Evolutionary conservation across 1,140 invertebrate species (phyloP).

Genomic region (Meloidogyne exigua): DNA sequence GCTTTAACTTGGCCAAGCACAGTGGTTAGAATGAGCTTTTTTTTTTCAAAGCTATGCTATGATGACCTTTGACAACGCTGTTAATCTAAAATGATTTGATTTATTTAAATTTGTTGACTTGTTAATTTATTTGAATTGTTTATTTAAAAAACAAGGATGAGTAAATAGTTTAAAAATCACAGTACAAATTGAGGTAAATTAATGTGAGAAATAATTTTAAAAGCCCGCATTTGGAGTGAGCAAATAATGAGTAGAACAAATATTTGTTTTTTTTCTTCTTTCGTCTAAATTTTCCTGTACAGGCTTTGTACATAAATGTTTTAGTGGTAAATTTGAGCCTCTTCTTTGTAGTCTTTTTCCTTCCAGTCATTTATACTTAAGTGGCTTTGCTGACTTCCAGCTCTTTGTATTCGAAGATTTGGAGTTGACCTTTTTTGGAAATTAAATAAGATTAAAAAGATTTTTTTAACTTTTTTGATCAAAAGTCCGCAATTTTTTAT

Average conservation of each 20-base stretch:
- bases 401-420: background rate
- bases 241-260: background rate
- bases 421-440: background rate
- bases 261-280: background rate
- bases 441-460: background rate
- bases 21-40: too few species aligned
- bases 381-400: background rate
- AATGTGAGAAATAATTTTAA: background rate
- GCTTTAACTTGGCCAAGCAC: too few species aligned
- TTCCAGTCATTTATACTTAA: background rate
- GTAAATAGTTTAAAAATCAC: too few species aligned
- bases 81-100: too few species aligned
- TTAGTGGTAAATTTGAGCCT: background rate
- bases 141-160: too few species aligned
- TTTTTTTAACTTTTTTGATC: background rate
- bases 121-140: too few species aligned
- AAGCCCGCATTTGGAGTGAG: background rate
- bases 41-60: too few species aligned
- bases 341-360: background rate
- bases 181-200: too few species aligned
- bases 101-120: too few species aligned
- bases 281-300: background rate
- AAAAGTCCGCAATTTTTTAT: too few species aligned
- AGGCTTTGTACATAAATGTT: background rate
- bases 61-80: too few species aligned